Conservation (phyloP, 2,888 invertebrate genomes). For the Teinopalpus imperialis region DNA sequence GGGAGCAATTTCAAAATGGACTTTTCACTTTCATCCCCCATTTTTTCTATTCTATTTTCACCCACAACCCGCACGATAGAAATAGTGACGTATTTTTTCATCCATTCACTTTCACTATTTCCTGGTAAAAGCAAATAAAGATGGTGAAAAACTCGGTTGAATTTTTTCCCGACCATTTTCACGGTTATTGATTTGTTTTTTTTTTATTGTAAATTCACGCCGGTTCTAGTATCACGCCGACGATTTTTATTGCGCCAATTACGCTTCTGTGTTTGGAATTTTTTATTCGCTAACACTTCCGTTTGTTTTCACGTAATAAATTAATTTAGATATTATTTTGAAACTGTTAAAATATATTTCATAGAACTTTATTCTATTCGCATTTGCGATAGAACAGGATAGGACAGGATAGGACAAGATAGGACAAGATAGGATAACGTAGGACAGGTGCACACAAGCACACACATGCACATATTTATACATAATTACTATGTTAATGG, state of each 20-base stretch:
- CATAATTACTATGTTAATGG: no score
- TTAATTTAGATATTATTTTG: constrained; percentile 1
- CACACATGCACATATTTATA: no score
- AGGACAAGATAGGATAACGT: no score
- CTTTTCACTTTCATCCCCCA: constrained; percentile 69
- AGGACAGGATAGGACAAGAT: no score
- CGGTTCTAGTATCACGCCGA: constrained; percentile 33
- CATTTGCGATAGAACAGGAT: no score
- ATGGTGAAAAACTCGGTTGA: constrained; percentile 65
- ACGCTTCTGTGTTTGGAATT: constrained; percentile 12
- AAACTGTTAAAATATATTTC: no score
- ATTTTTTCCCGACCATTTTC: constrained; percentile 63
- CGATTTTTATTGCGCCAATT: constrained; percentile 22
- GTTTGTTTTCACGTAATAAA: constrained; percentile 1
- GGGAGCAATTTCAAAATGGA: constrained; percentile 70
- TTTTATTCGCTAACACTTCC: constrained; percentile 13
- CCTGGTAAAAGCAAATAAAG: constrained; percentile 77
- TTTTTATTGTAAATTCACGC: constrained; percentile 52
- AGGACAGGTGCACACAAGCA: no score
- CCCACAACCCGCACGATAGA: constrained; percentile 67
- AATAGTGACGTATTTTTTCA: constrained; percentile 75
- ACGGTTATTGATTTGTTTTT: constrained; percentile 59
- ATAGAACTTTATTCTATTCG: no score
- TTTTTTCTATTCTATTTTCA: constrained; percentile 63
- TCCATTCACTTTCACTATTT: constrained; percentile 69